Percentiles rank a stretch among this genome's conserved stretches.
These are phyloP conservation scores for Nasonia longicornis DNA, from an alignment of 1,140 invertebrate genomes.

Conservation along the genomic window DNA sequence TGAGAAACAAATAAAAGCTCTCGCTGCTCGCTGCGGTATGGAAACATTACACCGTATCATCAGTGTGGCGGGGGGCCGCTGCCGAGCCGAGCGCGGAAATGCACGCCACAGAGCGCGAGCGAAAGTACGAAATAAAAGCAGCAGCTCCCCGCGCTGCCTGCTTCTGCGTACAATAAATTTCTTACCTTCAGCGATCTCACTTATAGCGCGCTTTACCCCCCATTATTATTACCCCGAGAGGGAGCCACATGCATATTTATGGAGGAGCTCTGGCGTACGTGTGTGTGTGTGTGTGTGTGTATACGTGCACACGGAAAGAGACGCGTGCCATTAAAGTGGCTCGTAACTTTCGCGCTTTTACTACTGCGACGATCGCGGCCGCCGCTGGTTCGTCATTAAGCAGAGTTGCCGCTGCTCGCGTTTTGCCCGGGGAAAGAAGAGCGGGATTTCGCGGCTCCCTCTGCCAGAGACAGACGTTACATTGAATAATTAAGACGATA, in stretches of 20 bases:
- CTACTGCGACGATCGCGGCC: constrained; percentile 33
- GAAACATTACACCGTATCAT: constrained; percentile 33
- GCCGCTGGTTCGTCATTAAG: constrained; percentile 50
- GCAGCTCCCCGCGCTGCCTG: not conserved
- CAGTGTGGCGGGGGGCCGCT: not conserved
- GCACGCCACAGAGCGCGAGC: not conserved
- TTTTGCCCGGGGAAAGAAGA: not conserved
- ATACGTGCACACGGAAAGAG: not conserved
- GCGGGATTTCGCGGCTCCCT: not conserved
- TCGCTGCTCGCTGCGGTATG: not conserved
- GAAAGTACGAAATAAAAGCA: constrained; percentile 35
- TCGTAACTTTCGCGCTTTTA: constrained; percentile 44
- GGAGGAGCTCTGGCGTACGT: not conserved
- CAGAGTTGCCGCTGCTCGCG: not conserved
- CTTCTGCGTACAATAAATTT: constrained; percentile 38
- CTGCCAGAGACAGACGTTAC: constrained; percentile 32
- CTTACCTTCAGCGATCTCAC: constrained; percentile 36
- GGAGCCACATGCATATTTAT: constrained; percentile 40
- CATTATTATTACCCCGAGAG: constrained; percentile 26
- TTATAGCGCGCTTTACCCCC: constrained; percentile 8
- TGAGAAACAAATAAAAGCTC: constrained; percentile 23
- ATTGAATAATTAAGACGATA: constrained; percentile 49
- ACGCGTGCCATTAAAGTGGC: constrained; percentile 20
- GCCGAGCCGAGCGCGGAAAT: constrained; percentile 5
- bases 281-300: not conserved